Percentiles rank a stretch among this genome's conserved stretches.
These are phyloP conservation scores for Sardinella longiceps DNA, from an alignment of 2,797 vertebrate species.

Conservation along the genomic window DNA sequence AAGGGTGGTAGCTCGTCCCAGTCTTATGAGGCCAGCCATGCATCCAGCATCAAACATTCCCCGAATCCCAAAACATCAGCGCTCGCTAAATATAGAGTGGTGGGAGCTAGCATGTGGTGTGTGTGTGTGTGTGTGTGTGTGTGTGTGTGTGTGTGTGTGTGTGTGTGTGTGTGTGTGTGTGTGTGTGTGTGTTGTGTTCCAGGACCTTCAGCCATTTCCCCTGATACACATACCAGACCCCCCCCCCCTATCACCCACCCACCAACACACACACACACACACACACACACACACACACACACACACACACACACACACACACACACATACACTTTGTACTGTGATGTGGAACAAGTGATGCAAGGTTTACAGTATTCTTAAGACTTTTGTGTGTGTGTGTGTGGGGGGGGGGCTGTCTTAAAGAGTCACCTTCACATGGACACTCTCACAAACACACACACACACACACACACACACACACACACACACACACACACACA, in stretches of 20 bases:
- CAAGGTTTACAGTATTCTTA: not conserved
- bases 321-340: not conserved
- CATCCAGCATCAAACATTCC: slow-evolving; percentile 30
- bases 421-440: not conserved
- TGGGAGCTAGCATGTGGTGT: slow-evolving; percentile 26
- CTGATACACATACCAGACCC: too few relatives aligned
- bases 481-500: slow-evolving; percentile 4
- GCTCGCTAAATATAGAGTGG: slow-evolving; percentile 47
- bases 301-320: slow-evolving; percentile 32
- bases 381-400: too few relatives aligned
- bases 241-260: not conserved
- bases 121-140: slow-evolving; percentile 17
- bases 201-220: slow-evolving; percentile 27
- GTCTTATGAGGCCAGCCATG: slow-evolving; percentile 42
- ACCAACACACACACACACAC: too few relatives aligned
- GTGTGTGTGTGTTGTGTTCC: slow-evolving; percentile 18
- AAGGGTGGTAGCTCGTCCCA: slow-evolving; percentile 31
- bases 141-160: slow-evolving; percentile 19
- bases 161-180: not conserved
- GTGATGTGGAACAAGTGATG: slow-evolving; percentile 5
- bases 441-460: not conserved
- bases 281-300: slow-evolving; percentile 19
- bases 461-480: not conserved
- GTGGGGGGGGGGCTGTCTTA: too few relatives aligned
- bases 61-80: slow-evolving; percentile 37